Evolutionary conservation across 2,888 invertebrate species (phyloP).

Genomic region (Philhelius pedissequus): DNA sequence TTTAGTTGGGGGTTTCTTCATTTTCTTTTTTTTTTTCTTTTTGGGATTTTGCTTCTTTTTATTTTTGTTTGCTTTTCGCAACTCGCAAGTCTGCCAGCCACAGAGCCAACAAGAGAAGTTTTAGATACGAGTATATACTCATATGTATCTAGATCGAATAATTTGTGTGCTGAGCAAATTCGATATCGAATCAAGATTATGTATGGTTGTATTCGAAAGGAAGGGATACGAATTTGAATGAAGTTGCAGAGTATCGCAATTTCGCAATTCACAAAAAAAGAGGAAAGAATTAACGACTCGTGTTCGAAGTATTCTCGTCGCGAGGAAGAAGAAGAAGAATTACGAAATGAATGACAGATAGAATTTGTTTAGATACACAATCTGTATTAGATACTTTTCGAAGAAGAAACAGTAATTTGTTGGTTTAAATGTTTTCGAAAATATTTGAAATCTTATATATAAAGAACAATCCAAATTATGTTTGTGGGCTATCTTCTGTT

Average conservation of each 20-base stretch:
- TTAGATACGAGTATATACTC: no score
- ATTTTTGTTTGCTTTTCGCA: constrained; percentile 25
- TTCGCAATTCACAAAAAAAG: no score
- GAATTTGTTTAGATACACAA: background rate
- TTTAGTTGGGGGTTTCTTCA: background rate
- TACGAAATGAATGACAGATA: background rate
- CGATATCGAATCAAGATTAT: constrained; percentile 36
- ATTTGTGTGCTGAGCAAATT: background rate
- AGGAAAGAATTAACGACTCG: background rate
- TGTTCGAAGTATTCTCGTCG: background rate
- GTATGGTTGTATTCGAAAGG: background rate
- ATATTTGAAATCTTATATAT: no score
- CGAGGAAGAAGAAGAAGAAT: background rate
- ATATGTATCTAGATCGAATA: background rate
- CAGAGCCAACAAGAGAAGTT: background rate
- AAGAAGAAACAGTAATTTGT: background rate
- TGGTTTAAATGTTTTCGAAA: no score
- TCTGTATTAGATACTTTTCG: constrained; percentile 4
- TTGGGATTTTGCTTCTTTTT: background rate
- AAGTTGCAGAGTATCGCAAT: background rate
- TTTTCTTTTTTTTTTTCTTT: background rate
- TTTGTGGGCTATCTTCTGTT: no score
- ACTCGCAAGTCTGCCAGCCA: background rate
- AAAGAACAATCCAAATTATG: no score
- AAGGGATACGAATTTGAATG: background rate